Conservation (phyloP, 2,797 vertebrate species). For the Lepilemur ruficaudatus region DNA sequence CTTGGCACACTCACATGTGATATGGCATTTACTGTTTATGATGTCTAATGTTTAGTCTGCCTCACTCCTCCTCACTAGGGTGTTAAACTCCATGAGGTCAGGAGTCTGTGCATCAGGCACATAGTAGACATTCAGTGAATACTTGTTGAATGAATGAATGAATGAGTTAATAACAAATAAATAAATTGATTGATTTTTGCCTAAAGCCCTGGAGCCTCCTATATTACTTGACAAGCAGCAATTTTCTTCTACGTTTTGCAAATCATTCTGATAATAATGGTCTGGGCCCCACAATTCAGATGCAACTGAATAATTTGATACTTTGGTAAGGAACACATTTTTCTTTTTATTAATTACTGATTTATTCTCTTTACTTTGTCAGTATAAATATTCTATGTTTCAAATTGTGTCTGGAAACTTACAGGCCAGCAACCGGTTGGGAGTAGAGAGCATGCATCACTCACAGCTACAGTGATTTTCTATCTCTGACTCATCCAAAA, state of each 20-base stretch:
- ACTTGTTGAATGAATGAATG: background rate
- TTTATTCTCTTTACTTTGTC: slow-evolving; percentile 20
- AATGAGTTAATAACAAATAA: background rate
- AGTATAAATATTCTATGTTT: slow-evolving; percentile 54
- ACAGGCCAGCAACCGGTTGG: slow-evolving; percentile 44
- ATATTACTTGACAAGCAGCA: background rate
- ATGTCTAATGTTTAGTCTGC: background rate
- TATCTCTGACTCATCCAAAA: slow-evolving; percentile 72
- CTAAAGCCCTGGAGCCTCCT: background rate
- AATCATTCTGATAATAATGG: background rate
- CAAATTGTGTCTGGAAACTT: slow-evolving; percentile 49
- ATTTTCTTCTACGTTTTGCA: background rate
- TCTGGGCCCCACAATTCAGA: background rate
- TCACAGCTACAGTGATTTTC: slow-evolving; percentile 60
- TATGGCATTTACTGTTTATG: background rate
- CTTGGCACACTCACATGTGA: background rate
- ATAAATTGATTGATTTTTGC: background rate
- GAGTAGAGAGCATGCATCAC: background rate
- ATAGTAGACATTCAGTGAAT: background rate
- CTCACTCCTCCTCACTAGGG: background rate
- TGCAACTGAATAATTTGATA: background rate
- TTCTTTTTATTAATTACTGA: slow-evolving; percentile 15
- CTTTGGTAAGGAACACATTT: background rate
- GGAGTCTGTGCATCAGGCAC: background rate
- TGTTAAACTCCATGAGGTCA: background rate